These are phyloP conservation scores for Lamproptera curius DNA, from an alignment of 2,888 invertebrate genomes.

Conservation along the genomic window DNA sequence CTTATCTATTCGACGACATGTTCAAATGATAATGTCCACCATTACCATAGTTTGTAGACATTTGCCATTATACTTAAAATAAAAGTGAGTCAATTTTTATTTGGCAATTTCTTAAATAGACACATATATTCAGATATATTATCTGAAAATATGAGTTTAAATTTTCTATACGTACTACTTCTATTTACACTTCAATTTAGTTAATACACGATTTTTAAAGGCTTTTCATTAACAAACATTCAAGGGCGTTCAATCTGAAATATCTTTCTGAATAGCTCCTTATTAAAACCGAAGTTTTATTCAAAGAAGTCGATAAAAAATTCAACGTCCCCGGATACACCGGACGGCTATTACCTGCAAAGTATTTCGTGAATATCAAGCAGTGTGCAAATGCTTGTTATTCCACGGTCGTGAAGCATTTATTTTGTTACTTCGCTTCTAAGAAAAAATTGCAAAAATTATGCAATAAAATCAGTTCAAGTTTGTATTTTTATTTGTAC, in stretches of 20 bases:
- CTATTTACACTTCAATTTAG: too few relatives aligned
- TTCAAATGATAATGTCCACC: too few relatives aligned
- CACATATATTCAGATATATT: too few relatives aligned
- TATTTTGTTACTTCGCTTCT: slow-evolving; percentile 15
- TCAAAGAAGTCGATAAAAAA: slow-evolving; percentile 18
- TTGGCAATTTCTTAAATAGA: not conserved
- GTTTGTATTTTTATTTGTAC: not conserved
- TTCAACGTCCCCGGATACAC: slow-evolving; percentile 14
- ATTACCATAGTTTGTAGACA: not conserved
- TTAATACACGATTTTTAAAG: too few relatives aligned
- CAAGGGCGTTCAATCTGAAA: too few relatives aligned
- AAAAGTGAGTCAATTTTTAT: not conserved
- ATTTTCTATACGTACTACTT: too few relatives aligned
- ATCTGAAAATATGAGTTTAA: too few relatives aligned
- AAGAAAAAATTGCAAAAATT: slow-evolving; percentile 13
- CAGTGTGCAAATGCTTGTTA: slow-evolving; percentile 11
- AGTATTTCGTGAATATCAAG: slow-evolving; percentile 15
- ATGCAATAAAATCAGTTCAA: slow-evolving; percentile 7
- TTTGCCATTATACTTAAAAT: not conserved
- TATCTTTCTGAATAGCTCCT: not conserved
- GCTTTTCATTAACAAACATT: too few relatives aligned
- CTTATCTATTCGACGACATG: too few relatives aligned
- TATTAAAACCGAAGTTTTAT: slow-evolving; percentile 3
- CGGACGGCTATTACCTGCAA: slow-evolving; percentile 6
- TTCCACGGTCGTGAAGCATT: slow-evolving; percentile 12